Percentiles rank a stretch among this genome's conserved stretches.
Conservation (phyloP, 2,113 vertebrate genomes). For the Odobenus rosmarus region DNA sequence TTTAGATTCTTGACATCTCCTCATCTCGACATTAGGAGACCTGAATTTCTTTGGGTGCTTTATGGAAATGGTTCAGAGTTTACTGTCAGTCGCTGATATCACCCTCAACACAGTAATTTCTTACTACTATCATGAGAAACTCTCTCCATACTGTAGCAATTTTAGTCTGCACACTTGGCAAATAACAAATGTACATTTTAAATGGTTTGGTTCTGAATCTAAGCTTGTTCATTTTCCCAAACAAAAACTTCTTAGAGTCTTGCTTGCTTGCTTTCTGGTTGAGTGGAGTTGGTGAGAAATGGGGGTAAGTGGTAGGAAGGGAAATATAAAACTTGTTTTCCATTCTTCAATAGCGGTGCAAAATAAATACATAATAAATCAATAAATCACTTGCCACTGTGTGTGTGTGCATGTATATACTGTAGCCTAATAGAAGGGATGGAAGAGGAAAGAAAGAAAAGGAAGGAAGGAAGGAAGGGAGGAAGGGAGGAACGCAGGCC, state of each 20-base stretch:
- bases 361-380: background rate
- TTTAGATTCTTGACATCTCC: background rate
- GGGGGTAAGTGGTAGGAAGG: background rate
- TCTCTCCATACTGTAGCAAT: background rate
- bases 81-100: background rate
- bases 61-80: background rate
- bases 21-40: background rate
- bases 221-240: background rate
- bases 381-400: background rate
- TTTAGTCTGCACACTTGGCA: background rate
- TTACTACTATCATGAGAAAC: background rate
- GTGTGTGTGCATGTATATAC: rapidly evolving
- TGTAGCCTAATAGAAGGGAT: background rate
- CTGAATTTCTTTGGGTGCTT: rapidly evolving
- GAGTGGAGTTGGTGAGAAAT: background rate
- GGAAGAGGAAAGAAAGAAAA: rapidly evolving
- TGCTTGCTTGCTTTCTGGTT: background rate
- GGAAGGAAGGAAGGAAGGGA: background rate
- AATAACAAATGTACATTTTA: background rate
- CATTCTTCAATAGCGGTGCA: background rate
- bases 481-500: background rate
- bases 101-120: background rate
- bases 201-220: background rate
- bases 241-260: background rate
- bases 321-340: background rate